A percentile compares a stretch with the other conserved stretches of the same genome.
Evolutionary conservation across 2,888 invertebrate genomes (phyloP).

Genomic region (Pammene fasciana): DNA sequence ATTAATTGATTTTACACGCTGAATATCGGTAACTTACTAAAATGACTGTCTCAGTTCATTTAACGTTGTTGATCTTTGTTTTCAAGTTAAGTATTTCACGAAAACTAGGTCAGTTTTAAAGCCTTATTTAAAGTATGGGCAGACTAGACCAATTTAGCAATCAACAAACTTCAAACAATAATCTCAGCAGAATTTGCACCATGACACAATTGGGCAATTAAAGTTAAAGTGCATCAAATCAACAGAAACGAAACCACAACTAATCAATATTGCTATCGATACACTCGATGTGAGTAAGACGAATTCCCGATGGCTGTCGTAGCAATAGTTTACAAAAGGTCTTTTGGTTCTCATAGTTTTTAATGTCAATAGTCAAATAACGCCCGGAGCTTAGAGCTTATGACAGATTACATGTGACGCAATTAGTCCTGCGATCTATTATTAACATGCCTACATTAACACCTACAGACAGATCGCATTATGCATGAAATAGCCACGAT

Average conservation of each 20-base stretch:
- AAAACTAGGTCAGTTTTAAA: slow-evolving; percentile 21
- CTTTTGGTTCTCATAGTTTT: slow-evolving; percentile 76
- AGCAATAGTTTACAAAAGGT: slow-evolving; percentile 70
- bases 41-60: neutral
- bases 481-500: slow-evolving; percentile 18
- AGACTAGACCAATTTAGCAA: slow-evolving; percentile 27
- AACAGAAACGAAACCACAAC: slow-evolving; percentile 41
- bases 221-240: slow-evolving; percentile 51
- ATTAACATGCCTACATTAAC: slow-evolving; percentile 38
- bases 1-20: no score
- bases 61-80: slow-evolving; percentile 1
- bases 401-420: slow-evolving; percentile 49
- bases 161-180: slow-evolving; percentile 25
- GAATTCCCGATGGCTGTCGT: slow-evolving; percentile 64
- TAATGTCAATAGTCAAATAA: slow-evolving; percentile 76
- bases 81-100: neutral
- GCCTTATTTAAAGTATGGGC: neutral
- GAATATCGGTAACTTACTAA: no score
- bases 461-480: slow-evolving; percentile 35
- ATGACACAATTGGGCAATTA: slow-evolving; percentile 44
- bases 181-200: slow-evolving; percentile 29
- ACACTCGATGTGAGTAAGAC: slow-evolving; percentile 44
- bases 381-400: slow-evolving; percentile 57
- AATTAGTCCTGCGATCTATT: slow-evolving; percentile 46
- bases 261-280: slow-evolving; percentile 37